A percentile compares a stretch with the other conserved stretches of the same genome.
Conservation (phyloP, 1,140 invertebrate genomes). For the Macrotrachela quadricornifera region DNA sequence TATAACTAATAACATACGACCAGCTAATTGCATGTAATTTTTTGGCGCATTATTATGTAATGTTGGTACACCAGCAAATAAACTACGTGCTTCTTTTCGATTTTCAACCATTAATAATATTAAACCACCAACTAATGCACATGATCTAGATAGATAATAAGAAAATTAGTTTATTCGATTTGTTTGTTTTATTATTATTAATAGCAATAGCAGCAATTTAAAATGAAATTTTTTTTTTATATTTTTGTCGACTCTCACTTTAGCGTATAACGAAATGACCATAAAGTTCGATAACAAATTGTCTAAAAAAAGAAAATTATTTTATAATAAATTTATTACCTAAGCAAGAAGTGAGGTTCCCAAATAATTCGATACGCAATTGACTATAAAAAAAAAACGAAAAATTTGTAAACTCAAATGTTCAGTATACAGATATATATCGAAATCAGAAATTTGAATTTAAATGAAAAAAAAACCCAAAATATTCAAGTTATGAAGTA, state of each 20-base stretch:
- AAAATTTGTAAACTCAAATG: background rate
- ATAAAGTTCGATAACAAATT: too few species aligned
- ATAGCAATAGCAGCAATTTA: too few species aligned
- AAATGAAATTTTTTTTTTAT: too few species aligned
- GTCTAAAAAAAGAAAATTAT: background rate
- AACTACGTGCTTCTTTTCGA: slow-evolving; percentile 57
- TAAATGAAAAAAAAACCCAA: too few species aligned
- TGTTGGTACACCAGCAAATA: slow-evolving; percentile 92
- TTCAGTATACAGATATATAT: too few species aligned
- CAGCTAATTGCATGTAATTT: slow-evolving; percentile 81
- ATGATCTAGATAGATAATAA: slow-evolving; percentile 57
- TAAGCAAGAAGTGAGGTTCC: slow-evolving; percentile 76
- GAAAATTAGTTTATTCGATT: too few species aligned
- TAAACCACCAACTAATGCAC: slow-evolving; percentile 82
- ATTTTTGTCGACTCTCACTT: too few species aligned
- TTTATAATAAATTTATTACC: slow-evolving; percentile 21
- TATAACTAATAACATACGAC: slow-evolving; percentile 78
- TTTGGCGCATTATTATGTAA: slow-evolving; percentile 90
- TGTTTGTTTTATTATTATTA: too few species aligned
- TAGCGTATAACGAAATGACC: too few species aligned
- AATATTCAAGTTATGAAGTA: too few species aligned
- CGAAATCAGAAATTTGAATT: too few species aligned
- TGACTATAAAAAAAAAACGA: slow-evolving; percentile 45
- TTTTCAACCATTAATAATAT: slow-evolving; percentile 80
- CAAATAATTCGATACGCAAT: slow-evolving; percentile 91